Evolutionary conservation across 2,888 invertebrate genomes (phyloP).

Genomic region (Lysandra coridon): DNA sequence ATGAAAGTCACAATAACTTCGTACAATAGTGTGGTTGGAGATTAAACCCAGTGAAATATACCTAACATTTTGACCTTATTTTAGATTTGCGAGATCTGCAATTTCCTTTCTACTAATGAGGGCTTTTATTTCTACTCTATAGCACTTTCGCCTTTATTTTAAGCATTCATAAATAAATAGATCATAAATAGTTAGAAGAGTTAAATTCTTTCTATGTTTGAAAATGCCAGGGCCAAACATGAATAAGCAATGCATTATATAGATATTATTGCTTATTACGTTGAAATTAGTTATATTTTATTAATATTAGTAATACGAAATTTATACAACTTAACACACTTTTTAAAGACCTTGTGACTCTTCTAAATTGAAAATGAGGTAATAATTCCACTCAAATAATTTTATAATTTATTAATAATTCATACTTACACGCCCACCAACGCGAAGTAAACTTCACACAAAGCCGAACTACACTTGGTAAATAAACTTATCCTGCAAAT

Average conservation of each 20-base stretch:
- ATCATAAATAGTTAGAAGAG: constrained; percentile 3
- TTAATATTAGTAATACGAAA: background rate
- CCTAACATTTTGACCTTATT: constrained; percentile 75
- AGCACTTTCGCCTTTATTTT: constrained; percentile 41
- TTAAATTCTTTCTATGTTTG: background rate
- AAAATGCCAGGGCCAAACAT: background rate
- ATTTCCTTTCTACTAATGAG: constrained; percentile 78
- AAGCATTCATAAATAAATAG: constrained; percentile 34
- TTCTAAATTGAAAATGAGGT: background rate
- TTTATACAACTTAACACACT: background rate
- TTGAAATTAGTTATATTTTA: background rate
- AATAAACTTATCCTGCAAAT: background rate
- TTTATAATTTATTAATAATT: background rate
- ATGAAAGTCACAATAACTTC: constrained; percentile 47
- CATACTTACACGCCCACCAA: background rate
- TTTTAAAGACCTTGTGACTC: background rate
- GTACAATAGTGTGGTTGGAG: constrained; percentile 49
- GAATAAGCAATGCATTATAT: background rate
- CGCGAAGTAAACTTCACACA: background rate
- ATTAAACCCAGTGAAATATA: constrained; percentile 53
- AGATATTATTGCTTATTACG: background rate
- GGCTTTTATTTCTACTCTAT: constrained; percentile 65
- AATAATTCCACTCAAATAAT: background rate
- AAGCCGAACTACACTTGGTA: background rate
- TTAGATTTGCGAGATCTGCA: constrained; percentile 71